Percentiles rank a stretch among this genome's conserved stretches.
These are phyloP conservation scores for Melanotaenia maccullochi DNA, from an alignment of 2,797 vertebrate genomes.

Conservation along the genomic window DNA sequence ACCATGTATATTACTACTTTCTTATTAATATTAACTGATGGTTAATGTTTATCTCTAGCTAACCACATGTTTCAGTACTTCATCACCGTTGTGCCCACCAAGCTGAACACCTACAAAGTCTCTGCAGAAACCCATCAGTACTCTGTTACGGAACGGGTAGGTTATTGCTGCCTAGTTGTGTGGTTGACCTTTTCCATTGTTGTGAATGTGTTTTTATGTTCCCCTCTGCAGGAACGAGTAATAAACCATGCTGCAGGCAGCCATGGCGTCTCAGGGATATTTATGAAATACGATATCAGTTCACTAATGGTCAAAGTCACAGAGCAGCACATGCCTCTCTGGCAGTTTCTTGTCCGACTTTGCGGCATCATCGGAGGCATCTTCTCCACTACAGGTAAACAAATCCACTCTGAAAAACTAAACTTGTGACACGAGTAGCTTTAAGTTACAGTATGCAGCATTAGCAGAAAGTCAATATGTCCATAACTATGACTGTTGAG, in stretches of 20 bases:
- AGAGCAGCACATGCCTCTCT: conserved; percentile 97
- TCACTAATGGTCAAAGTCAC: conserved; percentile 97
- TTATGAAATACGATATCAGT: conserved; percentile 98
- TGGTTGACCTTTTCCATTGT: background rate
- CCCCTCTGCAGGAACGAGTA: conserved; percentile 86
- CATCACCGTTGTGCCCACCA: conserved; percentile 98
- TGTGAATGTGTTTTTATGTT: background rate
- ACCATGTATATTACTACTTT: background rate
- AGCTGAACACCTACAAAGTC: conserved; percentile 92
- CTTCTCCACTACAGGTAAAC: conserved; percentile 94
- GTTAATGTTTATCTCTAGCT: conserved; percentile 77
- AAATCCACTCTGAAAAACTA: background rate
- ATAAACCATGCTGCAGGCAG: conserved; percentile 97
- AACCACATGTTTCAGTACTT: conserved; percentile 99
- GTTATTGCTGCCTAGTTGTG: conserved; percentile 12
- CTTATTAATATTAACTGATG: background rate
- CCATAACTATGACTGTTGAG: background rate
- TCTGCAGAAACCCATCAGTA: conserved; percentile 84
- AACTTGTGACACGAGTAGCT: background rate
- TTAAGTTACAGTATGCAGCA: background rate
- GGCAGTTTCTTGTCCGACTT: conserved; percentile 96
- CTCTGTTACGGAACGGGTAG: conserved; percentile 83
- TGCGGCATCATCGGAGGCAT: conserved; percentile 98
- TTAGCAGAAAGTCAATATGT: background rate
- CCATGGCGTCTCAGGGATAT: conserved; percentile 97